Base-by-base conservation (phyloP, 2,113 vertebrate genomes). In the Dipodomys ordii region DNA sequence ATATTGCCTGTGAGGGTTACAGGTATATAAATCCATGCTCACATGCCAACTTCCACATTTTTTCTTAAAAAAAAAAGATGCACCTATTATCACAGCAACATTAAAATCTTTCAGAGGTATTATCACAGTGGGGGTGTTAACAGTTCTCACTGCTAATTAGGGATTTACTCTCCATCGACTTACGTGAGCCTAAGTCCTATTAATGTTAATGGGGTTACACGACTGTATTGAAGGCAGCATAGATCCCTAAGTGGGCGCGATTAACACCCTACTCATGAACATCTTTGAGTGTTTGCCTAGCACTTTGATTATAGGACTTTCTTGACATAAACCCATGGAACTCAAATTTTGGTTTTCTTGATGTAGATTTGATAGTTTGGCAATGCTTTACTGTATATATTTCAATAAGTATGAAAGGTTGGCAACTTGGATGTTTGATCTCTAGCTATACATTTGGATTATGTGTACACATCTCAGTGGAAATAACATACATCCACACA, bases 61-160 rank as follows among this genome's bases (percentile, higher is more conserved):
- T 95, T 71, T 87, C 53, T 64, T 92, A 95, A 96, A 44, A 0
- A 13, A 68, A 18, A 83, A 95, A 90, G 94, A 97, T 97, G 96
- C 88, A 97, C 96, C 96, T 97, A 94, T 98, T 97, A 97, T 98
- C 86, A 83, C 60, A 93, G 97, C 35, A 85, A 97, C 96, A 94
- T 53, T 96, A 96, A 96, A 97, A 87, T 93, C 94, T 96, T 96
- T 91, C 90, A 19, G 85, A 78, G 96, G 97, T 97, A 97, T 98
- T 98, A 98, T 98, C 98, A 97, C 98, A 98, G 97, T 95, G 83
- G 98, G 97, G 95, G 97, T 93, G 94, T 97, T 96, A 97, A 97
- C 62, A 97, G 95, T 97, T 94, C 95, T 98, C 90, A 94, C 94
- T 96, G 95, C 95, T 97, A 97, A 97, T 97, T 96, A 97, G 94